Base-by-base conservation (phyloP, 2,113 vertebrate genomes). In the Campylomormyrus tamandua region DNA sequence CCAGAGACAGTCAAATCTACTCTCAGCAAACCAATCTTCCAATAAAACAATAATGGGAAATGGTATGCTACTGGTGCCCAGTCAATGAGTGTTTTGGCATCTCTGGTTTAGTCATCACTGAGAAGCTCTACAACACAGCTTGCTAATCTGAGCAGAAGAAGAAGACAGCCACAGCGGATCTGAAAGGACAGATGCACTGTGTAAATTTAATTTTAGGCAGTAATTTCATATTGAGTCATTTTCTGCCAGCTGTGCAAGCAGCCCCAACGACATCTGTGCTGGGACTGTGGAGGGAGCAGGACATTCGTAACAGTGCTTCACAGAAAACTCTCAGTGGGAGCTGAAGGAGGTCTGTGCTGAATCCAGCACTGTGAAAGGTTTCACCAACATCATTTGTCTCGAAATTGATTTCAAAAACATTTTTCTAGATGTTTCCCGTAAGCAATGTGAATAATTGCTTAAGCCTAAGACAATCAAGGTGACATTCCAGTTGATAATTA, bases 201-300 rank as follows among this genome's bases (percentile, higher is more conserved):
- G 90, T 90, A 84, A 90, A 94, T 95, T 92, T 94, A 90, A 90
- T 90, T 87, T 87, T 91, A 70, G 93, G 92, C 92, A 90, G 92
- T 91, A 88, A 87, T 91, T 77, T 89, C 88, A 89, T 58, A 48
- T 89, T 91, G 89, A 93, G 90, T 87, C 89, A 91, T 92, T 94
- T 70, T 94, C 91, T 89, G 27, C 85, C 49, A 53, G 85, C 85
- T 52, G 85, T 87, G 85, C n/a, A 15, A 35, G 48, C 11, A 48
- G 90, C 48, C 9, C 89, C 83, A 89, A 83, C 90, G 93, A 93
- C 92, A 95, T 94, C 93, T 95, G 94, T 90, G 74, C 88, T 83
- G 90, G 88, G 90, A 93, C 90, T 3, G 83, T 0, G 0, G 90
- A 56, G 35, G 17, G 56, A 87, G 70, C 31, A 87, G 66, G 88